Percentiles rank a stretch among this genome's conserved stretches.
phyloP scores from a whole-genome alignment of 37 sponge, comb jelly and placozoan species.

The Aphrocallistes beatrix region DNA sequence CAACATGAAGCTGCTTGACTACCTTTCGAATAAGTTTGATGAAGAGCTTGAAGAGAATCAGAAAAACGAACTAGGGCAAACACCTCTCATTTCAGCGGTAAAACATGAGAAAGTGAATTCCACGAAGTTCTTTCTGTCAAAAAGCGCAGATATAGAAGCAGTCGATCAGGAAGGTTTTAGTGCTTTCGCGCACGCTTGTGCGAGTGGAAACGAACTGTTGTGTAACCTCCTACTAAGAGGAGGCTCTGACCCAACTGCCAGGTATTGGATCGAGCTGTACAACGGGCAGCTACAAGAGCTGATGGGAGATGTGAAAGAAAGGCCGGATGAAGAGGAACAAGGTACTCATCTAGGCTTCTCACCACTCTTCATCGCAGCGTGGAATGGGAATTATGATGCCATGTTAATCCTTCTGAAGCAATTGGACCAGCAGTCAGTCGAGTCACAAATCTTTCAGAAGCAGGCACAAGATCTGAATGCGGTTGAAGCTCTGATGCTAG shows the following conservation, averaged over 20 bases:
- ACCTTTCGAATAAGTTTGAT: neutral
- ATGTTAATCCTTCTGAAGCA: constrained; percentile 3
- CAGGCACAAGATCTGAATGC: neutral
- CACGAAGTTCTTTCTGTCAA: neutral
- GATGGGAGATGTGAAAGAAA: neutral
- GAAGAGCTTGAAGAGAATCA: neutral
- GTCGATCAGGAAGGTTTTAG: neutral
- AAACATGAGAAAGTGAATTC: constrained; percentile 11
- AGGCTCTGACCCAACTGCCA: neutral
- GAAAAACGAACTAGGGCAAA: constrained; percentile 11
- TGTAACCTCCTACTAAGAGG: neutral
- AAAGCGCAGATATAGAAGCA: neutral
- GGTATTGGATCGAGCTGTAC: neutral
- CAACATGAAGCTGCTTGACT: neutral
- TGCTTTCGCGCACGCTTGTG: neutral
- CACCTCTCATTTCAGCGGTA: neutral
- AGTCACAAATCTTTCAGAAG: neutral
- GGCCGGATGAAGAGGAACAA: neutral
- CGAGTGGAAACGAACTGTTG: neutral
- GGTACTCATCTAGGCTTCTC: neutral
- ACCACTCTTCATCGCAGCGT: neutral
- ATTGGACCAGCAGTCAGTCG: neutral
- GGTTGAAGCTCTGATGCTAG: neutral
- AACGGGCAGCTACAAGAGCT: neutral
- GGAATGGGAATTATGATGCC: neutral